These are phyloP conservation scores for Calliphora vomitoria DNA, from an alignment of 2,888 invertebrate species.

Conservation along the genomic window DNA sequence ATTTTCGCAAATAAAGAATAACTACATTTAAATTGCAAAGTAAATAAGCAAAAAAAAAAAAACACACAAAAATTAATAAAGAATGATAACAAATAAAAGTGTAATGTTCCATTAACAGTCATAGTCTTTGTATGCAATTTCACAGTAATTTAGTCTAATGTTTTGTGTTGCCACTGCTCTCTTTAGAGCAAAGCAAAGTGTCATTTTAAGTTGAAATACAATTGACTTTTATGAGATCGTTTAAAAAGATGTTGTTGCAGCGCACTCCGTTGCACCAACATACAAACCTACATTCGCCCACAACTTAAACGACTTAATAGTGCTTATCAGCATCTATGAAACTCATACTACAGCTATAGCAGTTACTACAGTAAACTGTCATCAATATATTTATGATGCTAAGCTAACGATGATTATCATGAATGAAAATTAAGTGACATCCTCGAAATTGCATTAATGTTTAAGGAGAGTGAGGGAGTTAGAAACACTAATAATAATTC, in stretches of 20 bases:
- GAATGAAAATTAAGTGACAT: constrained; percentile 52
- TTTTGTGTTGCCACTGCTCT: constrained; percentile 52
- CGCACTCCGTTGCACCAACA: not conserved
- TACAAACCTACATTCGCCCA: not conserved
- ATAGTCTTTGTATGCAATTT: constrained; percentile 27
- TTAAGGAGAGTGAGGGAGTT: not conserved
- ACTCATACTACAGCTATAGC: not conserved
- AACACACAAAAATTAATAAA: constrained; percentile 11
- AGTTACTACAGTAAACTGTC: not conserved
- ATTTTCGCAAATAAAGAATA: constrained; percentile 12
- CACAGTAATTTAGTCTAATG: constrained; percentile 59
- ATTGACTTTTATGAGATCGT: constrained; percentile 70
- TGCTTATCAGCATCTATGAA: constrained; percentile 43
- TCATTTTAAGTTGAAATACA: constrained; percentile 50
- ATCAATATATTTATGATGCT: not conserved
- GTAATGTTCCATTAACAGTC: not conserved
- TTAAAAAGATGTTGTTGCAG: constrained; percentile 42
- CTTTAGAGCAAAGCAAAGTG: constrained; percentile 15
- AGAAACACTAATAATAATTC: not conserved
- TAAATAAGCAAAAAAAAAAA: constrained; percentile 24
- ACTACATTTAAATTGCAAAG: constrained; percentile 34
- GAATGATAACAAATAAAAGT: constrained; percentile 16
- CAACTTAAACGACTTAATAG: constrained; percentile 65
- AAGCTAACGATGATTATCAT: constrained; percentile 38
- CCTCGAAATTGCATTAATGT: constrained; percentile 21